Percentiles rank a stretch among this genome's conserved stretches.
Conservation (phyloP, 2,888 invertebrate species). For the Polydrusus tereticollis region DNA sequence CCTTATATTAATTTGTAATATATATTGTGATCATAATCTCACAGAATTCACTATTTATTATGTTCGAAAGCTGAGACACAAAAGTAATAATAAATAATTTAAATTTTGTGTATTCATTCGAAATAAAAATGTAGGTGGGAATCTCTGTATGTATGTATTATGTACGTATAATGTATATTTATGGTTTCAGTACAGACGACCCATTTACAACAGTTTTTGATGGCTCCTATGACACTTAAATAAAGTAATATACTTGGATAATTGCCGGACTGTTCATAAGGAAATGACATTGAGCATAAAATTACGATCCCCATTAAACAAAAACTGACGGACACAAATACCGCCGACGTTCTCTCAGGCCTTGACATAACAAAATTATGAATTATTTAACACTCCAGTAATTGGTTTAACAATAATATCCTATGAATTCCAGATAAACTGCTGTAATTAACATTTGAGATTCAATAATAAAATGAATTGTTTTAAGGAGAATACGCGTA, state of each 20-base stretch:
- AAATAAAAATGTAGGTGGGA: no score
- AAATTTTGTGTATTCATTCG: no score
- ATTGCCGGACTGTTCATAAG: not conserved
- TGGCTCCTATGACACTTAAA: not conserved
- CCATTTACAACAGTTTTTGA: not conserved
- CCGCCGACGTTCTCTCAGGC: slow-evolving; percentile 37
- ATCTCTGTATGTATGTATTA: no score
- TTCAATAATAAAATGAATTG: no score
- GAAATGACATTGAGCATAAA: slow-evolving; percentile 12
- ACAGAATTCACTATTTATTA: no score
- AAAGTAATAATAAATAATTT: no score
- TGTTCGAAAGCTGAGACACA: no score
- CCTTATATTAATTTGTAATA: no score
- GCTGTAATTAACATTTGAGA: slow-evolving; percentile 16
- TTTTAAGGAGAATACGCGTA: no score
- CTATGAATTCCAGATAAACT: slow-evolving; percentile 33
- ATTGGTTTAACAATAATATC: slow-evolving; percentile 40
- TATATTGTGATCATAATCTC: no score
- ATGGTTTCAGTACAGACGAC: no score
- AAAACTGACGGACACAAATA: slow-evolving; percentile 26
- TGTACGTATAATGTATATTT: no score
- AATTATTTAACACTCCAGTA: slow-evolving; percentile 42
- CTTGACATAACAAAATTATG: slow-evolving; percentile 46
- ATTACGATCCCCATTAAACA: not conserved
- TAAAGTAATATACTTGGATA: not conserved